Evolutionary conservation across 2,113 vertebrate species (phyloP), one percentile per base, ranked within the genome.

Genomic region (Progne subis): DNA sequence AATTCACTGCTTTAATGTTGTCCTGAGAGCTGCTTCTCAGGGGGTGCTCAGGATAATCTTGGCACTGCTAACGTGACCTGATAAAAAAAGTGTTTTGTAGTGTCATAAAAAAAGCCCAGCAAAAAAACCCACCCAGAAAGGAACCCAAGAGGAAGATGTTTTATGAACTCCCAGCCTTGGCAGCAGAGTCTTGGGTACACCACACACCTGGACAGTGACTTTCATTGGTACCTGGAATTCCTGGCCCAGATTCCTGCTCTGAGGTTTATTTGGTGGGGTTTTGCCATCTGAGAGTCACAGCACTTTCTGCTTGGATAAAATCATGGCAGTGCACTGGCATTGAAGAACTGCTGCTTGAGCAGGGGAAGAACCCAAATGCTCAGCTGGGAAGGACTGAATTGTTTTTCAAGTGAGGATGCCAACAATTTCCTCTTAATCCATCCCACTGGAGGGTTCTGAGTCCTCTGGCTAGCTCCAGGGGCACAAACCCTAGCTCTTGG

Each of bases 1-100:
- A 91, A 89, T 96, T 97, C 74, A 88, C 49, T 96, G 94, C 25
- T 93, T 97, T 97, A 83, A 85, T 97, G 83, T 85, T 96, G 82
- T 97, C 88, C 76, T 59, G 34, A 75, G 82, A 86, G 85, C 82
- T 88, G 60, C 91, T 93, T 44, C 72, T 44, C 72, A 46, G 41
- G 90, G 93, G 59, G 81, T 90, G 86, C 57, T 90, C 81, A 25
- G 80, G 85, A 57, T 77, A 11, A 11, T 63, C 57, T 94, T 83
- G 95, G 90, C 83, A 29, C 84, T 95, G 95, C 91, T 82, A 44
- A 47, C 41, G 50, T 96, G 67, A 90, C 84, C 88, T 95, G 55
- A 95, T 97, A 93, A 96, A 96, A 96, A 95, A 79, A n/a, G n/a
- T 34, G 84, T 46, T 91, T 79, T 92, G 88, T 92, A 95, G 78